phyloP scores from a whole-genome alignment of 1,140 invertebrate species.

The Mamestra configurata region DNA sequence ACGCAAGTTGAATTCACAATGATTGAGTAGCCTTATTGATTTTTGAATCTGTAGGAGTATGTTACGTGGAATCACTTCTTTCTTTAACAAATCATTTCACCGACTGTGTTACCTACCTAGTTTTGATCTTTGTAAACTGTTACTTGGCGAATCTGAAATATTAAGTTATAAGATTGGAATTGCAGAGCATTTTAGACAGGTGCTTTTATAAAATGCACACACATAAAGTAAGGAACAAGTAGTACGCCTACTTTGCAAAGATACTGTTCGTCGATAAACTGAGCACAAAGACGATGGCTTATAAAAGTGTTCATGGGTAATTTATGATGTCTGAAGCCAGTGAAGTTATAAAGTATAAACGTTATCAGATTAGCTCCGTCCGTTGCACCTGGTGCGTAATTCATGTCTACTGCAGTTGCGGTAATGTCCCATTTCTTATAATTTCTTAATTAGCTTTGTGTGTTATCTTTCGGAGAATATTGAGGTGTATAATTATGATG shows the following conservation, averaged over 20 bases:
- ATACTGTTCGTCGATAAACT: not conserved
- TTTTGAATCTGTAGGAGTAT: not conserved
- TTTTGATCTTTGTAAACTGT: too few species aligned
- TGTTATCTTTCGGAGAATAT: slow-evolving; percentile 17
- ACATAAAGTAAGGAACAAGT: not conserved
- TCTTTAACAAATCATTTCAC: not conserved
- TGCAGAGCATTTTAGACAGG: not conserved
- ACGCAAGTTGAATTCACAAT: not conserved
- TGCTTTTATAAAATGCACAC: not conserved
- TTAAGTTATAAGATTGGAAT: not conserved
- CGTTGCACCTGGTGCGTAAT: slow-evolving; percentile 52
- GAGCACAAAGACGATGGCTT: slow-evolving; percentile 6
- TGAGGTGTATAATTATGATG: not conserved
- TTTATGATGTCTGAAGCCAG: slow-evolving; percentile 33
- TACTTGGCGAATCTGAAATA: too few species aligned
- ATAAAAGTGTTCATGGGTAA: slow-evolving; percentile 23
- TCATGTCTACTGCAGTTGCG: slow-evolving; percentile 17
- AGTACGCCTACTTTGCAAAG: slow-evolving; percentile 9
- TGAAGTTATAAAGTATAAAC: slow-evolving; percentile 38
- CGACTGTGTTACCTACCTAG: too few species aligned
- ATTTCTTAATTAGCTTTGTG: slow-evolving; percentile 13
- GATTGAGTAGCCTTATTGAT: not conserved
- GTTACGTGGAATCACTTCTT: not conserved
- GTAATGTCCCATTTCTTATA: slow-evolving; percentile 12
- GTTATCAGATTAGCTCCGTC: slow-evolving; percentile 57